Conservation (phyloP, 2,797 vertebrate species). For the Labeo calbasu region DNA sequence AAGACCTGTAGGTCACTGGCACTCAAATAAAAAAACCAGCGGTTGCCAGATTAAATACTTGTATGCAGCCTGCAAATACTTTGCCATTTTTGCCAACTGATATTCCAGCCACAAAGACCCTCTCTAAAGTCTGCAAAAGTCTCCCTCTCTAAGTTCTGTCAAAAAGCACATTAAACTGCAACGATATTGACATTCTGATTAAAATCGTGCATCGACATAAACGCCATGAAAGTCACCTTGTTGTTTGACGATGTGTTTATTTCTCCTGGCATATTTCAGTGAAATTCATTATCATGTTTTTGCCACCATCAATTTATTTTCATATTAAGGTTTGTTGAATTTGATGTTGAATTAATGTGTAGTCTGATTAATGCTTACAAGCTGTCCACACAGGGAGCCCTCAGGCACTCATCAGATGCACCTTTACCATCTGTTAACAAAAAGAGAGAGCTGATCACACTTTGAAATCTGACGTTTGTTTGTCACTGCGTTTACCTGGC, state of each 20-base stretch:
- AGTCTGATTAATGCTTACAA: constrained; percentile 50
- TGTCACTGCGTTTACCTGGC: background rate
- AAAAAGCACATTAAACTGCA: background rate
- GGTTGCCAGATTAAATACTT: constrained; percentile 43
- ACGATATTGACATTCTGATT: background rate
- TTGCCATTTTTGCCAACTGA: background rate
- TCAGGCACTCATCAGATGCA: constrained; percentile 44
- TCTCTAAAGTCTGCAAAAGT: background rate
- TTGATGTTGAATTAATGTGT: constrained; percentile 53
- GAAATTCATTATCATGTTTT: constrained; percentile 20
- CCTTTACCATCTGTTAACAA: constrained; percentile 40
- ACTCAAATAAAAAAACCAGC: constrained; percentile 19
- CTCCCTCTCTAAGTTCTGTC: background rate
- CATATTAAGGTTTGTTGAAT: constrained; percentile 28
- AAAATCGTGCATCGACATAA: constrained; percentile 12
- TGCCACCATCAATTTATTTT: constrained; percentile 22
- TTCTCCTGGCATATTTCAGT: constrained; percentile 32
- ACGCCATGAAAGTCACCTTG: constrained; percentile 35
- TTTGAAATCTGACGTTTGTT: background rate
- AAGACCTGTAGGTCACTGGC: constrained; percentile 17
- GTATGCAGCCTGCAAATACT: constrained; percentile 12
- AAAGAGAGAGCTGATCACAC: constrained; percentile 9
- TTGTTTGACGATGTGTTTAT: constrained; percentile 36
- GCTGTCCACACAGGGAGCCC: constrained; percentile 10
- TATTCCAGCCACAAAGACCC: background rate